Evolutionary conservation across 2,888 invertebrate species (phyloP).

Genomic region (Volucella zonaria): DNA sequence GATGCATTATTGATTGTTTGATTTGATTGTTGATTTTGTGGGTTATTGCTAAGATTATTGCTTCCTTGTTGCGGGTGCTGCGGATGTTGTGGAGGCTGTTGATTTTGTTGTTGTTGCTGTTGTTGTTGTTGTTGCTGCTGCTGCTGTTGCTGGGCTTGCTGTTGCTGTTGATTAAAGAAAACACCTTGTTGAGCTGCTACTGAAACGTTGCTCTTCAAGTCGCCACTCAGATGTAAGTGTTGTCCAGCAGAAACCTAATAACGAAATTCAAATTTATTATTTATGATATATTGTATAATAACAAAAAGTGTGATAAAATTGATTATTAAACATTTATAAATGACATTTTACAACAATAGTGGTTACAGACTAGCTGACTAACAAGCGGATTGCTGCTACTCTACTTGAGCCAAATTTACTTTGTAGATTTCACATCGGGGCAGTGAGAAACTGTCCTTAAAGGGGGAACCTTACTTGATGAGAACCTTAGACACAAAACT

Average conservation of each 20-base stretch:
- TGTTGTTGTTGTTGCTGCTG: conserved; percentile 81
- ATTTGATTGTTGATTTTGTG: conserved; percentile 79
- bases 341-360: too few relatives aligned
- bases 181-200: conserved; percentile 94
- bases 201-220: conserved; percentile 88
- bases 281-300: too few relatives aligned
- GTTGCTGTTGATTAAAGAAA: conserved; percentile 86
- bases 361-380: too few relatives aligned
- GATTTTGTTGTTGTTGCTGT: conserved; percentile 76
- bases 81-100: conserved; percentile 76
- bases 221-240: conserved; percentile 90
- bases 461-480: too few relatives aligned
- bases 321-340: too few relatives aligned
- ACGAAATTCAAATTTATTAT: too few relatives aligned
- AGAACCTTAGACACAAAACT: too few relatives aligned
- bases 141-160: conserved; percentile 78
- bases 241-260: conserved; percentile 92
- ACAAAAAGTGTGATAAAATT: too few relatives aligned
- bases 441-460: too few relatives aligned
- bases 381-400: too few relatives aligned
- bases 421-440: too few relatives aligned
- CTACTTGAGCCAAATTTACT: too few relatives aligned
- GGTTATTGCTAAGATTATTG: conserved; percentile 80
- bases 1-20: conserved; percentile 81
- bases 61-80: conserved; percentile 77